A percentile compares a stretch with the other conserved stretches of the same genome.
Conservation (phyloP, 2,797 vertebrate genomes). For the Loris lydekkerianus region DNA sequence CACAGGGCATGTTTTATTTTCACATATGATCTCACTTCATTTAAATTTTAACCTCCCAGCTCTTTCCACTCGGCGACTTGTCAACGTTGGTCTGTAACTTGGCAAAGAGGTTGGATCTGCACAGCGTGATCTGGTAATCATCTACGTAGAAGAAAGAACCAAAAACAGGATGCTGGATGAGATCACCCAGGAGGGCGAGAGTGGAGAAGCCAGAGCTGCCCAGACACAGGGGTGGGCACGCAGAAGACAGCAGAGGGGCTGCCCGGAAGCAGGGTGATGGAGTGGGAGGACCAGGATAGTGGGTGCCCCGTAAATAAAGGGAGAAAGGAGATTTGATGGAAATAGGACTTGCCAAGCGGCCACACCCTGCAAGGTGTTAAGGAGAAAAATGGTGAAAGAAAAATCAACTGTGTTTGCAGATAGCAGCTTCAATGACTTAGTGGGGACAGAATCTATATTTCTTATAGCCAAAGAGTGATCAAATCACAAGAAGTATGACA, state of each 20-base stretch:
- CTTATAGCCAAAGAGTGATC: background rate
- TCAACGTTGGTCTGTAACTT: background rate
- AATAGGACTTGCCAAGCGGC: background rate
- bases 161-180: background rate
- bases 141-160: background rate
- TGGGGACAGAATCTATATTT: constrained; percentile 12
- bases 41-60: constrained; percentile 5
- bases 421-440: background rate
- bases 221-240: background rate
- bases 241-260: background rate
- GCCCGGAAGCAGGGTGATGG: background rate
- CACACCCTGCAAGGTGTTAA: background rate
- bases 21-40: background rate
- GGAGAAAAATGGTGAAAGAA: background rate
- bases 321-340: background rate
- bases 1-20: background rate
- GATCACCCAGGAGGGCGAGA: background rate
- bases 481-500: background rate
- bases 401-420: constrained; percentile 3
- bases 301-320: background rate
- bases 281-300: background rate
- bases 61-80: background rate
- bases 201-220: background rate
- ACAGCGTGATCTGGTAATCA: background rate
- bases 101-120: background rate